Evolutionary conservation across 1,140 invertebrate genomes (phyloP).

Genomic region (Diachasmimorpha longicaudata): DNA sequence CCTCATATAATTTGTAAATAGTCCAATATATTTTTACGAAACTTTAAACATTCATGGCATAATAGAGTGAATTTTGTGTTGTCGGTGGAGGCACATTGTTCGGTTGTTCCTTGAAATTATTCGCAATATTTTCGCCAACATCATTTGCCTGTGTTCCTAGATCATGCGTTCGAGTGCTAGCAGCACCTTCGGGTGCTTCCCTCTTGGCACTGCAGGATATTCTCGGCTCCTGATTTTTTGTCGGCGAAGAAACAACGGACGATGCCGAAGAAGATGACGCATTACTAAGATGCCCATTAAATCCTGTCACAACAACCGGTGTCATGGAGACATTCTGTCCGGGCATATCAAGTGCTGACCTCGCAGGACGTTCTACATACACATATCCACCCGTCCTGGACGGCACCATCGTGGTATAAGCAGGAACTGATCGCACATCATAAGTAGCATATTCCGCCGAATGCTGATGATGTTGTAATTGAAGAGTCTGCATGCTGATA

Average conservation of each 20-base stretch:
- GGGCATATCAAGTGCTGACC: constrained; percentile 41
- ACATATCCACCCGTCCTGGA: constrained; percentile 17
- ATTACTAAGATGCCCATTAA: constrained; percentile 28
- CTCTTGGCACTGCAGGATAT: constrained; percentile 61
- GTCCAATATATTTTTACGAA: neutral
- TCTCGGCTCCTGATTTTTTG: constrained; percentile 41
- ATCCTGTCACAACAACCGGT: constrained; percentile 14
- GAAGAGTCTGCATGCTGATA: constrained; percentile 40
- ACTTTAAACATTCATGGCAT: constrained; percentile 62
- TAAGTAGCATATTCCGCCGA: constrained; percentile 34
- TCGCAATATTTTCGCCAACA: constrained; percentile 24
- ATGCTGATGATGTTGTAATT: constrained; percentile 41
- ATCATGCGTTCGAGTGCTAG: constrained; percentile 66
- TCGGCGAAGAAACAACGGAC: constrained; percentile 56
- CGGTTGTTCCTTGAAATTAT: constrained; percentile 36
- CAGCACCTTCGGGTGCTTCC: constrained; percentile 70
- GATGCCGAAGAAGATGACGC: constrained; percentile 51
- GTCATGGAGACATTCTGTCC: constrained; percentile 44
- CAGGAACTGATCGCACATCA: constrained; percentile 42
- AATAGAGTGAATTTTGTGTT: constrained; percentile 58
- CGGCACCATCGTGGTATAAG: constrained; percentile 29
- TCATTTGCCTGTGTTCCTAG: constrained; percentile 37
- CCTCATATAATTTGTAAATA: neutral
- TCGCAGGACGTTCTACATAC: constrained; percentile 39
- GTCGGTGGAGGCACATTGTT: constrained; percentile 51